Evolutionary conservation across 2,797 vertebrate genomes (phyloP).

Genomic region (Heliangelus exortis): DNA sequence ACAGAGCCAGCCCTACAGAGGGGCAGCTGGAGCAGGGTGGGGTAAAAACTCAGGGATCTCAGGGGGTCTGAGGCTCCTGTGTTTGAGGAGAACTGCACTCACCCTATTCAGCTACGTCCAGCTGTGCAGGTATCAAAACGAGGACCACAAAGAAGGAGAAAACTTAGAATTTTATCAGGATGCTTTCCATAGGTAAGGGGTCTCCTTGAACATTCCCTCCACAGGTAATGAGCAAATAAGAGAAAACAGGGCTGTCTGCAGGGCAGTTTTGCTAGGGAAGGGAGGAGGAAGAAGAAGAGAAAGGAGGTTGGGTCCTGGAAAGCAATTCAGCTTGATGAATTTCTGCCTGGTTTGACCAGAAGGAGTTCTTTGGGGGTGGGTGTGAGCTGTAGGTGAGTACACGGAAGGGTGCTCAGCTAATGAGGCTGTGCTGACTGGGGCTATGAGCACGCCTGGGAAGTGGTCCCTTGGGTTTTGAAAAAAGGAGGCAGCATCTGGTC

Average conservation of each 20-base stretch:
- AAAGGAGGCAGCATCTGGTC: not conserved
- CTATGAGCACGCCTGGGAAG: not conserved
- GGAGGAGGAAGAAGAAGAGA: not conserved
- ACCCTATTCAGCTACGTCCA: not conserved
- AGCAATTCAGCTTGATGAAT: not conserved
- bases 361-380: not conserved
- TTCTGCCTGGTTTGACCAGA: not conserved
- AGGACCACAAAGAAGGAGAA: fast-evolving
- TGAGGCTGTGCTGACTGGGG: not conserved
- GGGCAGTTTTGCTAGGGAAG: not conserved
- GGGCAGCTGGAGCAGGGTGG: not conserved
- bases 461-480: not conserved
- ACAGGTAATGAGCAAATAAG: not conserved
- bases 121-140: not conserved
- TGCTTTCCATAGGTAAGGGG: not conserved
- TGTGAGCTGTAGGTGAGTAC: not conserved
- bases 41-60: fast-evolving
- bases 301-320: not conserved
- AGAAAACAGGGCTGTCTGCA: not conserved
- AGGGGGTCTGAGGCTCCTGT: not conserved
- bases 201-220: not conserved
- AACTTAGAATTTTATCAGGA: not conserved
- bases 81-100: not conserved
- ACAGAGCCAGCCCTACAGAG: fast-evolving
- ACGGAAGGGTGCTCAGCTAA: not conserved